Conservation (phyloP, 2,113 vertebrate species). For the Hippocampus guttulatus region DNA sequence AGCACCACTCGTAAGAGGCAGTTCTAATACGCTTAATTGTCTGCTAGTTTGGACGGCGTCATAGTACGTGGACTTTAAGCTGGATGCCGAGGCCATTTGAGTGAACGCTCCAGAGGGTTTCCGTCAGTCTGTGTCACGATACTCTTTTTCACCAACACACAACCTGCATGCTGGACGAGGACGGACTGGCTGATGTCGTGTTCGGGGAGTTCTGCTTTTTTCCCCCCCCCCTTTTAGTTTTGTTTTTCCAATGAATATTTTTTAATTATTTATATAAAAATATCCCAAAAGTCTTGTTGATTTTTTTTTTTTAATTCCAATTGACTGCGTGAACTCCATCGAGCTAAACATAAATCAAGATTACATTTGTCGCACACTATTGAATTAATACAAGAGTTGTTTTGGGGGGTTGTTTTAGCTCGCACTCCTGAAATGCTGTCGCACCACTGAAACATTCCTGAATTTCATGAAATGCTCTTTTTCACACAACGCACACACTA, state of each 20-base stretch:
- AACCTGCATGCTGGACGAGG: constrained; percentile 67
- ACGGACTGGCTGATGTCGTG: constrained; percentile 25
- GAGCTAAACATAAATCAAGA: too few relatives aligned
- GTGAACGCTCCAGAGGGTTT: neutral
- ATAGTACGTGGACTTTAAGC: neutral
- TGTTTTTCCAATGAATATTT: constrained; percentile 67
- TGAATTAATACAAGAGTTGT: too few relatives aligned
- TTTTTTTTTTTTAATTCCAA: constrained; percentile 42
- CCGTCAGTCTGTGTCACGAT: constrained; percentile 37
- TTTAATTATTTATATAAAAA: constrained; percentile 80
- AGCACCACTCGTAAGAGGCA: too few relatives aligned
- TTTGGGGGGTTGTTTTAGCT: too few relatives aligned
- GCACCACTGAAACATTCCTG: too few relatives aligned
- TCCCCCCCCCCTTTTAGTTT: constrained; percentile 21
- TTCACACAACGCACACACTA: too few relatives aligned
- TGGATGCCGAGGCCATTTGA: neutral
- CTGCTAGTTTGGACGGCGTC: neutral
- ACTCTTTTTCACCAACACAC: constrained; percentile 43
- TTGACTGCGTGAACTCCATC: neutral
- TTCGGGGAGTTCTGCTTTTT: constrained; percentile 42
- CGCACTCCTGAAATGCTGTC: too few relatives aligned
- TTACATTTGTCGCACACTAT: too few relatives aligned
- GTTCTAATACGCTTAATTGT: neutral
- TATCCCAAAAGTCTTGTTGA: constrained; percentile 66
- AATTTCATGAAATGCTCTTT: too few relatives aligned